Conservation (phyloP, 2,113 vertebrate species). For the Collichthys lucidus region DNA sequence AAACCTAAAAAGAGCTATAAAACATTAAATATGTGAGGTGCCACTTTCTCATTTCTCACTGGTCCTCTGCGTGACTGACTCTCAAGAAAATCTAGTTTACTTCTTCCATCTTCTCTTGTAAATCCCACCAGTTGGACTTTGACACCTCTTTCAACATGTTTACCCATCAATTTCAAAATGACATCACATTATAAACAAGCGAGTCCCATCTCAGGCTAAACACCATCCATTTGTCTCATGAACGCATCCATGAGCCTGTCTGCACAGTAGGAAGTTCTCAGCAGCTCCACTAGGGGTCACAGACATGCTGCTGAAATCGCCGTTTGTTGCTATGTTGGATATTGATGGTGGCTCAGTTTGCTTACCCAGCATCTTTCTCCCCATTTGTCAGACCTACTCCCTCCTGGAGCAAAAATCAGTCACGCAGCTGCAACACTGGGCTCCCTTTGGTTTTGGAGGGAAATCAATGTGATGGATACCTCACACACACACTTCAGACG, state of each 20-base stretch:
- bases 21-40: not conserved
- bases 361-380: conserved; percentile 71
- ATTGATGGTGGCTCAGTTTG: conserved; percentile 69
- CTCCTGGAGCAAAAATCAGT: conserved; percentile 67
- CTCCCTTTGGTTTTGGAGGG: conserved; percentile 43
- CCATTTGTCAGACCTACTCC: conserved; percentile 71
- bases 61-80: not conserved
- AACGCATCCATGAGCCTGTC: conserved; percentile 20
- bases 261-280: conserved; percentile 10
- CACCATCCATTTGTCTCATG: conserved; percentile 25
- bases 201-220: conserved; percentile 4
- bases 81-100: not conserved
- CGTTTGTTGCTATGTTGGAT: conserved; percentile 32
- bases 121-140: not conserved
- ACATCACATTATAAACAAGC: conserved; percentile 12
- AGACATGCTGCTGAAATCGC: conserved; percentile 7
- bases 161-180: not conserved
- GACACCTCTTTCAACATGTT: conserved; percentile 2
- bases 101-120: not conserved
- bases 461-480: conserved; percentile 48
- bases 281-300: conserved; percentile 70
- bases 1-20: not conserved
- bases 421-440: conserved; percentile 58
- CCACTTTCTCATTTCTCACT: conserved; percentile 1
- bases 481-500: conserved; percentile 6